phyloP scores from a whole-genome alignment of 2,797 vertebrate species.

The Brotula barbata region DNA sequence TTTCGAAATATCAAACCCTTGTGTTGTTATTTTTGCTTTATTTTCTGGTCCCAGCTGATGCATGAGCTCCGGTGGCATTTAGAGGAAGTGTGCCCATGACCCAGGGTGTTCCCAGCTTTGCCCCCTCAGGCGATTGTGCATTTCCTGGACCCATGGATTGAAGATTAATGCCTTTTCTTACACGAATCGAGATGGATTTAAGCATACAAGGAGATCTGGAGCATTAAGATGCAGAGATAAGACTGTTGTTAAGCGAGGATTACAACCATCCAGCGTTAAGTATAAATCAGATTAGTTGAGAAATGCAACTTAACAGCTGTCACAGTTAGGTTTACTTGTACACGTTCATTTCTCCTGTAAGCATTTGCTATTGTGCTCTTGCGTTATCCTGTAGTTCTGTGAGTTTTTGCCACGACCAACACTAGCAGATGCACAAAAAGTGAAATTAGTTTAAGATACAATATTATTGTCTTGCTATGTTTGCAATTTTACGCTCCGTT shows the following conservation, averaged over 20 bases:
- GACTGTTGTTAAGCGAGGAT: constrained; percentile 5
- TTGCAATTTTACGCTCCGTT: neutral
- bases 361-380: no score
- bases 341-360: no score
- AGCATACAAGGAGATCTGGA: constrained; percentile 15
- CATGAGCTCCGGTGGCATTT: constrained; percentile 50
- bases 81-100: constrained; percentile 43
- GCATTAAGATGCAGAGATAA: constrained; percentile 6
- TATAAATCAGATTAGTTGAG: constrained; percentile 2
- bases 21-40: neutral
- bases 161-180: constrained; percentile 62
- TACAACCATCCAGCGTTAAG: neutral
- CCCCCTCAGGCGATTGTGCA: constrained; percentile 53
- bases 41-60: constrained; percentile 32
- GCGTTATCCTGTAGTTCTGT: no score
- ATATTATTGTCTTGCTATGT: neutral
- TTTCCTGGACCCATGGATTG: constrained; percentile 58
- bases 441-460: neutral
- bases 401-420: no score
- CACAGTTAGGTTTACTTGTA: neutral
- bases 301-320: neutral
- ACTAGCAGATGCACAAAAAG: no score
- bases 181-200: no score
- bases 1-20: neutral
- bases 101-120: constrained; percentile 18